These are phyloP conservation scores for Neotoxoptera formosana DNA, from an alignment of 1,140 invertebrate species.

Conservation along the genomic window DNA sequence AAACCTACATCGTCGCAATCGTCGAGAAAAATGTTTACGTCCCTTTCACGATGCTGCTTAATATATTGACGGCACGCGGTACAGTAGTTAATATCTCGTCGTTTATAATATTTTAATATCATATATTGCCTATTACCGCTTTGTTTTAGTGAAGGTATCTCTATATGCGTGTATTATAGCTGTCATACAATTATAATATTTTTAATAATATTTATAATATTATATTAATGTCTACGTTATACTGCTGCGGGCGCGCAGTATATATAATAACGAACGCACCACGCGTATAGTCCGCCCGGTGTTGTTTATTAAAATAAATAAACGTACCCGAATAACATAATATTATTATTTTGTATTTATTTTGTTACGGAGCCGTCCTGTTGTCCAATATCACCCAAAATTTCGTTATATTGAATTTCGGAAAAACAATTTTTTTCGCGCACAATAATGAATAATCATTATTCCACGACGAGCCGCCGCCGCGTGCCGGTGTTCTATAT, in stretches of 20 bases:
- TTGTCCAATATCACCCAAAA: background rate
- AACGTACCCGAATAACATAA: background rate
- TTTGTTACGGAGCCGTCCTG: background rate
- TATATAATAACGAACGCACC: too few relatives aligned
- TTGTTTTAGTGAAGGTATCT: too few relatives aligned
- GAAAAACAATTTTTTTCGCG: background rate
- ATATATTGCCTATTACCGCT: too few relatives aligned
- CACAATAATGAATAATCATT: constrained; percentile 17
- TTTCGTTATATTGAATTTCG: background rate
- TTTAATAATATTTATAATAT: too few relatives aligned
- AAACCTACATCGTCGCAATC: too few relatives aligned
- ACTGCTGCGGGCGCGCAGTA: background rate
- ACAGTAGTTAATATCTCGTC: too few relatives aligned
- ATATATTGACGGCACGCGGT: too few relatives aligned
- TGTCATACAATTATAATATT: too few relatives aligned
- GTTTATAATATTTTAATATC: too few relatives aligned
- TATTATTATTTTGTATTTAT: background rate
- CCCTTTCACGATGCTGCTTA: too few relatives aligned
- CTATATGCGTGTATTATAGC: too few relatives aligned
- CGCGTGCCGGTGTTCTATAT: background rate
- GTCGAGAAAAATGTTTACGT: background rate
- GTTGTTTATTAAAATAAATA: background rate
- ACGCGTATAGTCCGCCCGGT: background rate
- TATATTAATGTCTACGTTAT: too few relatives aligned
- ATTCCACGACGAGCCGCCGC: background rate